Conservation (phyloP, 37 sponge, comb jelly and placozoan species). For the Halichondria panicea region DNA sequence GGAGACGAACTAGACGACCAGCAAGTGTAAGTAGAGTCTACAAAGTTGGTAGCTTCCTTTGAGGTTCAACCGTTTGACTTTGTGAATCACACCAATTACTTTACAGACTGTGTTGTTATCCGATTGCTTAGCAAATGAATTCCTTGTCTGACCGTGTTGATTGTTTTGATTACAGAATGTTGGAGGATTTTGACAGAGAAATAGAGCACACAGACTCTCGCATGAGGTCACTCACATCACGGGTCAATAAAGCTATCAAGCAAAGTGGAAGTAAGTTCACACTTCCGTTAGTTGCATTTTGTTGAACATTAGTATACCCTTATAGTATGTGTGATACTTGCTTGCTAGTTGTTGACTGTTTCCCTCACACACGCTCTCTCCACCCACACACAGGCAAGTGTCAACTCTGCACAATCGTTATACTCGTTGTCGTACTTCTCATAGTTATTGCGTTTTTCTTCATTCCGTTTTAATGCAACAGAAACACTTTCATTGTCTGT, state of each 20-base stretch:
- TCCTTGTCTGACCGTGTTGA: background rate
- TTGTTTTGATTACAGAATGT: constrained; percentile 43
- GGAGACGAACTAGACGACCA: constrained; percentile 89
- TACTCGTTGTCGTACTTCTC: constrained; percentile 62
- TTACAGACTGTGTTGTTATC: background rate
- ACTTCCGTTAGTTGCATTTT: background rate
- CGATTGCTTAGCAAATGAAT: background rate
- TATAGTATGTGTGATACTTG: background rate
- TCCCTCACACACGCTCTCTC: constrained; percentile 4
- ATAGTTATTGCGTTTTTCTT: constrained; percentile 69
- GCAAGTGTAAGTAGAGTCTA: constrained; percentile 47
- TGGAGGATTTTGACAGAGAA: constrained; percentile 84
- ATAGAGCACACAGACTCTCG: constrained; percentile 80
- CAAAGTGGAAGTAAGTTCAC: constrained; percentile 70
- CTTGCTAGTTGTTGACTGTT: background rate
- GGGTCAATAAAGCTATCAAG: constrained; percentile 73
- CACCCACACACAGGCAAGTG: constrained; percentile 59
- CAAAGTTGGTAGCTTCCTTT: background rate
- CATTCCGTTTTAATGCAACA: constrained; percentile 68
- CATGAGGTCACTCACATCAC: constrained; percentile 60
- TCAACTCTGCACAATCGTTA: constrained; percentile 65
- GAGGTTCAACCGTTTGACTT: constrained; percentile 2
- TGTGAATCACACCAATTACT: background rate
- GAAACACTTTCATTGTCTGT: no score
- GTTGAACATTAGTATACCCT: background rate